Evolutionary conservation across 2,797 vertebrate genomes (phyloP), one percentile per base, ranked within the genome.

Genomic region (Graptemys geographica): DNA sequence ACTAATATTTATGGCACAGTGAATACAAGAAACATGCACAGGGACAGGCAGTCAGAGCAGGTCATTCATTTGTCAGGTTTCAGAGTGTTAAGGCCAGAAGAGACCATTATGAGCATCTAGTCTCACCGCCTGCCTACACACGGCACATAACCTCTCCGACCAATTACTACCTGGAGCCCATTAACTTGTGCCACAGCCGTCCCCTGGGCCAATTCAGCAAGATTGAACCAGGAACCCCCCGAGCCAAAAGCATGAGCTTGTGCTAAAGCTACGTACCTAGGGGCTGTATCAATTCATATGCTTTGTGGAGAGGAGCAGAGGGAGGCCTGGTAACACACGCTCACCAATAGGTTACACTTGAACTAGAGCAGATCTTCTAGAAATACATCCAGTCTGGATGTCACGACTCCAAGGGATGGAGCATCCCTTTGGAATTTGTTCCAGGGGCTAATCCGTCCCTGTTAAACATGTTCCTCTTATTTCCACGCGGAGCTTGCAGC

Each of bases 401-500:
- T 65, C 62, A 65, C 8, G 62, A n/a, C 13, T 97, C 79, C 69
- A 85, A 94, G 47, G 76, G 81, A 94, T 0, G 0, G 79, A 84
- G 94, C 94, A 96, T 65, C 31, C 16, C 31, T 65, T 62, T 62
- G 57, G 28, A 62, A n/a, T 65, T 33, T 65, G 8, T n/a, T 65
- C 62, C 33, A 18, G 62, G 18, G 33, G 62, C 15, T 65, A 65
- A 65, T n/a, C 33, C 33, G 8, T 65, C 15, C 33, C 15, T 31
- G 3, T 31, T 78, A 90, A 89, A 94, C 94, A 92, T 11, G 1
- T 89, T 81, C 2, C 0, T 3, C 0, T 0, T 31, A 81, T 89
- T 96, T 97, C 94, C 83, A 93, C 83, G 89, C 81, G 86, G 95
- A 93, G 79, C 84, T 88, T 86, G 81, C 69, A 83, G 80, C 25